A percentile compares a stretch with the other conserved stretches of the same genome.
phyloP scores from a whole-genome alignment of 2,888 invertebrate species.

The Aromia moschata region DNA sequence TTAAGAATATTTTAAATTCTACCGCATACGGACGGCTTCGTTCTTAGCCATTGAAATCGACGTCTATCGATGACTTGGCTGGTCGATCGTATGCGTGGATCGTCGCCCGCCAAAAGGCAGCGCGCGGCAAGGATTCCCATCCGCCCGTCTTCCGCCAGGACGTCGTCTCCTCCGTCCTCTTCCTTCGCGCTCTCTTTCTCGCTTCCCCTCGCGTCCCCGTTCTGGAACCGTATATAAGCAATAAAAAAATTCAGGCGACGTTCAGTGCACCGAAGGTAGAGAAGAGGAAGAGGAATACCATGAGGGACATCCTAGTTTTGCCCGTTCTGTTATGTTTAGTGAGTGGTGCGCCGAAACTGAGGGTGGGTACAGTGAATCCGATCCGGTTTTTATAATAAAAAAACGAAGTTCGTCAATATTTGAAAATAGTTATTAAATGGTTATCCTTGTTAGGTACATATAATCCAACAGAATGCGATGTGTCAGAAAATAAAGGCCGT shows the following conservation, averaged over 20 bases:
- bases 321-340: constrained; percentile 53
- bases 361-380: constrained; percentile 53
- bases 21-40: too few relatives aligned
- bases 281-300: too few relatives aligned
- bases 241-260: too few relatives aligned
- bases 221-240: constrained; percentile 56
- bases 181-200: constrained; percentile 31
- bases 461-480: too few relatives aligned
- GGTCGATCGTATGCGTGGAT: constrained; percentile 3
- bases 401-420: too few relatives aligned
- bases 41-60: too few relatives aligned
- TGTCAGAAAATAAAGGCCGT: too few relatives aligned
- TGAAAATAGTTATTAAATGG: too few relatives aligned
- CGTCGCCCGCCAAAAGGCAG: constrained; percentile 6
- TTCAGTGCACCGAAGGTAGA: too few relatives aligned
- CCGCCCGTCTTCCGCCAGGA: constrained; percentile 37
- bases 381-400: too few relatives aligned
- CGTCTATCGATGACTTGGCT: constrained; percentile 2
- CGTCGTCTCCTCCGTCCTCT: constrained; percentile 37
- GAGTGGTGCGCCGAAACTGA: constrained; percentile 55
- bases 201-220: constrained; percentile 40
- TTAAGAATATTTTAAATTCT: too few relatives aligned
- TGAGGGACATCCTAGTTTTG: constrained; percentile 50
- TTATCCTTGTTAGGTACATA: too few relatives aligned
- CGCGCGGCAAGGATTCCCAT: constrained; percentile 17